Evolutionary conservation across 2,888 invertebrate genomes (phyloP), one percentile per base, ranked within the genome.

Genomic region (Sthenelais limicola): DNA sequence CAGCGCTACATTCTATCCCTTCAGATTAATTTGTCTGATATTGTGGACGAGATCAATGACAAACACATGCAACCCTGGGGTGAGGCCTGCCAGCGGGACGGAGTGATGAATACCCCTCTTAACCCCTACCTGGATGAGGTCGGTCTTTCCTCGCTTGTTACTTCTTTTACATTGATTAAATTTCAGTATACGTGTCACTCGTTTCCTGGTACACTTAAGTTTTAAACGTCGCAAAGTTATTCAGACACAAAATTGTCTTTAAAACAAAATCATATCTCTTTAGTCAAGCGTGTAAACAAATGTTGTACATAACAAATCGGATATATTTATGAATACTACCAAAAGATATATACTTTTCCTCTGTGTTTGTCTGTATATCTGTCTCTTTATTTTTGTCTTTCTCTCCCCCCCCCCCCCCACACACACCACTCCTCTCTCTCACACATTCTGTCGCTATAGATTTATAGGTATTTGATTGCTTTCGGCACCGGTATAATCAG

Each of bases 21-120:
- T 0, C 86, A 94, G 94, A 89, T 91, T 54, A 95, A 95, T 89
- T 92, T 95, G 89, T 91, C 91, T 0, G 91, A 91, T 9, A 92
- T 94, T 4, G 93, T 94, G 0, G 95, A 95, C 80, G 95, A 96
- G 83, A 94, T 95, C 0, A 97, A 97, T 87, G 96, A 97, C 88
- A 96, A 96, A 86, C 97, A 97, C 87, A 91, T 96, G 89, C 92
- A 91, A 0, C 95, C 96, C 24, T 97, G 97, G 97, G 95, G 95
- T 0, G 93, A 93, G 84, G 91, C 94, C 33, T 96, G 96, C 85
- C 91, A 92, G 77, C 89, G 89, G 76, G 92, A 94, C 87, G 90
- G 90, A 54, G 91, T 96, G 33, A 89, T 90, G 77, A 96, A 95
- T 89, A 94, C 96, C 26, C 96, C 96, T 0, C 90, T 97, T 0